A percentile compares a stretch with the other conserved stretches of the same genome.
phyloP scores from a whole-genome alignment of 2,113 vertebrate species.

The Laticauda colubrina region DNA sequence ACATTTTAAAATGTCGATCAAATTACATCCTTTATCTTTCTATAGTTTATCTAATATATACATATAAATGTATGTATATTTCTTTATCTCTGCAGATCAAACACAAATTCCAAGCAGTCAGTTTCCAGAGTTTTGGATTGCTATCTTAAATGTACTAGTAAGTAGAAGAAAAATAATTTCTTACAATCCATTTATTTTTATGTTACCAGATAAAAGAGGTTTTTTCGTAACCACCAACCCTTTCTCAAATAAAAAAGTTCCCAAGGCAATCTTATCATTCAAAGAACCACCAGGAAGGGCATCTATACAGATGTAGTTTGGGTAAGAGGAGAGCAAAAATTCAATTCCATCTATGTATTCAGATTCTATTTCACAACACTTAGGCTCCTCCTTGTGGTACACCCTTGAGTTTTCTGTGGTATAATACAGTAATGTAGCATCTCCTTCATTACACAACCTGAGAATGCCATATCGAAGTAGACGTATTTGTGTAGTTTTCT shows the following conservation, averaged over 20 bases:
- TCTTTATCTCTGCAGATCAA: background rate
- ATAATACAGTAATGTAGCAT: slow-evolving; percentile 81
- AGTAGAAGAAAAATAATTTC: background rate
- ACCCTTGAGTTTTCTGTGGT: slow-evolving; percentile 89
- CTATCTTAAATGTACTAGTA: background rate
- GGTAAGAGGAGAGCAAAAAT: slow-evolving; percentile 89
- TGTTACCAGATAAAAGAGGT: slow-evolving; percentile 57
- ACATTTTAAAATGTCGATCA: background rate
- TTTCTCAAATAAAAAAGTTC: slow-evolving; percentile 74
- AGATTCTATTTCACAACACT: slow-evolving; percentile 82
- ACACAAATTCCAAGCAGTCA: background rate
- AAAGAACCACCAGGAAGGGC: slow-evolving; percentile 79
- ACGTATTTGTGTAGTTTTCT: slow-evolving; percentile 78
- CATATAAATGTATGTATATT: background rate
- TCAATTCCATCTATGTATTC: slow-evolving; percentile 87
- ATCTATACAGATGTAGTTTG: slow-evolving; percentile 78
- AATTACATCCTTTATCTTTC: background rate
- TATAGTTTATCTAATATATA: background rate
- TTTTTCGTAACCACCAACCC: slow-evolving; percentile 75
- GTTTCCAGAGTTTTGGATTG: background rate
- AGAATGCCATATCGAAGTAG: slow-evolving; percentile 80
- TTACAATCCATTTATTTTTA: slow-evolving; percentile 50
- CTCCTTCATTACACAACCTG: slow-evolving; percentile 88
- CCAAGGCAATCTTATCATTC: slow-evolving; percentile 79
- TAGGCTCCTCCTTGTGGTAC: slow-evolving; percentile 90